Conservation (phyloP, 1,140 invertebrate species). For the Apis mellifera region Amel_HAv3.1 CM009938.2:6469501-6470000, state of each 20-base stretch:
- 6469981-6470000: not conserved
- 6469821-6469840: constrained; percentile 73
- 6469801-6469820: constrained; percentile 71
- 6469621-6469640: constrained; percentile 35
- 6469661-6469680: constrained; percentile 59
- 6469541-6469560: not conserved
- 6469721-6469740: constrained; percentile 21
- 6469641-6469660: constrained; percentile 27
- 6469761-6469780: constrained; percentile 51
- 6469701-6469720: constrained; percentile 23
- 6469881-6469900: constrained; percentile 82
- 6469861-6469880: constrained; percentile 75
- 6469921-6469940: constrained; percentile 68
- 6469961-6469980: not conserved
- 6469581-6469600: not conserved
- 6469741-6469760: constrained; percentile 36
- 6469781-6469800: constrained; percentile 67
- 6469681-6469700: constrained; percentile 55
- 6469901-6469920: constrained; percentile 75
- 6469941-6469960: constrained; percentile 52
- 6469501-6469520: constrained; percentile 62
- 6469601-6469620: constrained; percentile 31
- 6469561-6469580: not conserved
- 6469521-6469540: constrained; percentile 1
- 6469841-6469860: constrained; percentile 58